Evolutionary conservation across 1,140 invertebrate species (phyloP).

Genomic region (Brachionus calyciflorus): DNA sequence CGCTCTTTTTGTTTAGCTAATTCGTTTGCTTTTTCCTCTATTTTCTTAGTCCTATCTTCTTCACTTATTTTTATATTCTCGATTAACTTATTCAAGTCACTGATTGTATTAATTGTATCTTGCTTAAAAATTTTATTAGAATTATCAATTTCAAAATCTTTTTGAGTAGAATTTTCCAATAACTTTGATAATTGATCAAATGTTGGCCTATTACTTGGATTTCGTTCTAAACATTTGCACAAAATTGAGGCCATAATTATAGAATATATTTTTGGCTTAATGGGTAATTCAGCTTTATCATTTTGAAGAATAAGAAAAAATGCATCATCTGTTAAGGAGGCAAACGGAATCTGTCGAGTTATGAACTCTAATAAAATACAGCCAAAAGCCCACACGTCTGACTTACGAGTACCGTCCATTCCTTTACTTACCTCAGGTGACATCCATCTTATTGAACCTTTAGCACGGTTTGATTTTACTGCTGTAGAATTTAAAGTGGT

Average conservation of each 20-base stretch:
- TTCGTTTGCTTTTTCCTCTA: background rate
- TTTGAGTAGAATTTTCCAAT: background rate
- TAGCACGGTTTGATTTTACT: background rate
- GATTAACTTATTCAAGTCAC: background rate
- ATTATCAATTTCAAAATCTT: background rate
- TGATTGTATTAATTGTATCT: background rate
- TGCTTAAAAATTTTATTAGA: too few relatives aligned
- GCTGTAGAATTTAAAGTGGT: background rate
- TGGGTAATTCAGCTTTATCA: background rate
- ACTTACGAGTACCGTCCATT: background rate
- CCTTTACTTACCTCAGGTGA: constrained; percentile 1
- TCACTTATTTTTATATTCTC: background rate
- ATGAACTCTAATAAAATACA: constrained; percentile 10
- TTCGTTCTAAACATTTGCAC: background rate
- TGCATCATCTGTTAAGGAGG: background rate
- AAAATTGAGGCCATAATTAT: background rate
- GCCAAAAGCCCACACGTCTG: constrained; percentile 34
- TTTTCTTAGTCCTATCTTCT: background rate
- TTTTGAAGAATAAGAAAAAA: constrained; percentile 14
- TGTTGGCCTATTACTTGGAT: background rate
- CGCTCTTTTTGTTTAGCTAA: background rate
- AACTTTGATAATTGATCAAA: background rate
- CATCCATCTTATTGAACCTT: constrained; percentile 31
- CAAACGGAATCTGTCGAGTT: background rate
- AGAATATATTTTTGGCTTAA: background rate